Evolutionary conservation across 2,797 vertebrate genomes (phyloP).

Genomic region (Dipus sagitta): DNA sequence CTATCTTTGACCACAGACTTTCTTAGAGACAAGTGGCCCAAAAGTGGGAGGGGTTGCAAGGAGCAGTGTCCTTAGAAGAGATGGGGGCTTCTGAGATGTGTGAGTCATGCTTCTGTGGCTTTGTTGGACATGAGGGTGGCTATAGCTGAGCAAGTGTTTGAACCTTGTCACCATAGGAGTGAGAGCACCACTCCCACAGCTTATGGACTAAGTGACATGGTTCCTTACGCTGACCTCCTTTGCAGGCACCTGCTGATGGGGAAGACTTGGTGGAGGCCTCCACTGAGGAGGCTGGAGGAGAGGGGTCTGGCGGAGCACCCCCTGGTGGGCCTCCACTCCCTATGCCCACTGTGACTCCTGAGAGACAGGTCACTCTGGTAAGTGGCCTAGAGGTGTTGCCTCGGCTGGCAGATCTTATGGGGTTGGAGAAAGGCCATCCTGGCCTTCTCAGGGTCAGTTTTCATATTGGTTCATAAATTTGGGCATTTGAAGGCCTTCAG

Average conservation of each 20-base stretch:
- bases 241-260: constrained; percentile 28
- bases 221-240: neutral
- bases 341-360: constrained; percentile 18
- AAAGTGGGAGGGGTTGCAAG: too few species aligned
- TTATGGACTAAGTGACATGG: accelerated
- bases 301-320: neutral
- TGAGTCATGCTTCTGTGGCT: neutral
- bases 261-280: neutral
- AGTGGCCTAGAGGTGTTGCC: neutral
- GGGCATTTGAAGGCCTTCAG: neutral
- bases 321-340: neutral
- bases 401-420: neutral
- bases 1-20: neutral
- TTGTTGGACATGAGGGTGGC: accelerated
- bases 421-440: neutral
- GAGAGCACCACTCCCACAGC: accelerated
- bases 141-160: neutral
- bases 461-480: neutral
- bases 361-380: constrained; percentile 29
- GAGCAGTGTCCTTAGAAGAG: too few species aligned
- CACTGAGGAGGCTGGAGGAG: neutral
- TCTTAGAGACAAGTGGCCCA: neutral
- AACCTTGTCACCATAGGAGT: neutral
- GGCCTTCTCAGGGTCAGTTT: neutral
- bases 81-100: neutral